Percentiles rank a stretch among this genome's conserved stretches.
Evolutionary conservation across 2,888 invertebrate genomes (phyloP).

Genomic region (Pristionchus maxplancki): DNA sequence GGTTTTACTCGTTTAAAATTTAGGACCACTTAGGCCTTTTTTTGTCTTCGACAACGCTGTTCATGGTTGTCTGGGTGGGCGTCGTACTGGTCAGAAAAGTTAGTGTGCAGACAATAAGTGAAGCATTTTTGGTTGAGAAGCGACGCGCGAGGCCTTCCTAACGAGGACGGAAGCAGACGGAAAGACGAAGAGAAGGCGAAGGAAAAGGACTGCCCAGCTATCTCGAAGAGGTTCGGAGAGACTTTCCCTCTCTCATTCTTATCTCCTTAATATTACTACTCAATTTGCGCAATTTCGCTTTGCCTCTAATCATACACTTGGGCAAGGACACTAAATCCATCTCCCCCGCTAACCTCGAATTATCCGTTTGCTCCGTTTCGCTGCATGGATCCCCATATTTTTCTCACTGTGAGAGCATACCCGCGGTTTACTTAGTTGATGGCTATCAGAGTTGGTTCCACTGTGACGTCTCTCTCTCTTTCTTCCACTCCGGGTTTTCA

Average conservation of each 20-base stretch:
- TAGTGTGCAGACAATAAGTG: constrained; percentile 25
- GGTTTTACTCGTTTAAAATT: constrained; percentile 25
- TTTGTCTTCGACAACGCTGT: not conserved
- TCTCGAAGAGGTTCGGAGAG: constrained; percentile 33
- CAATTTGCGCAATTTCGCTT: not conserved
- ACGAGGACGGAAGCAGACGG: constrained; percentile 40
- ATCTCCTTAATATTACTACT: not conserved
- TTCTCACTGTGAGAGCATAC: not conserved
- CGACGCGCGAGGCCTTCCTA: constrained; percentile 42
- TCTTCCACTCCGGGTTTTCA: not conserved
- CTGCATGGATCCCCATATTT: not conserved
- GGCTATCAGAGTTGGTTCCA: not conserved
- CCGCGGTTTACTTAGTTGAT: not conserved
- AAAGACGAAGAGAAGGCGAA: constrained; percentile 45
- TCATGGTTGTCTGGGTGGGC: not conserved
- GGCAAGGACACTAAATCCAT: constrained; percentile 6
- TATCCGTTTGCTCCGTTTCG: not conserved
- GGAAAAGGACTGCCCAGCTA: constrained; percentile 23
- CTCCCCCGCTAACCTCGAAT: constrained; percentile 2
- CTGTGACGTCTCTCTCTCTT: constrained; percentile 1
- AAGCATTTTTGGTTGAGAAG: constrained; percentile 40
- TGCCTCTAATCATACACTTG: not conserved
- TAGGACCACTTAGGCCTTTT: constrained; percentile 1
- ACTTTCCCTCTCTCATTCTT: not conserved
- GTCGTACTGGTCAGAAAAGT: constrained; percentile 35